Evolutionary conservation across 1,140 invertebrate genomes (phyloP).

Genomic region (Bursaphelenchus mucronatus): DNA sequence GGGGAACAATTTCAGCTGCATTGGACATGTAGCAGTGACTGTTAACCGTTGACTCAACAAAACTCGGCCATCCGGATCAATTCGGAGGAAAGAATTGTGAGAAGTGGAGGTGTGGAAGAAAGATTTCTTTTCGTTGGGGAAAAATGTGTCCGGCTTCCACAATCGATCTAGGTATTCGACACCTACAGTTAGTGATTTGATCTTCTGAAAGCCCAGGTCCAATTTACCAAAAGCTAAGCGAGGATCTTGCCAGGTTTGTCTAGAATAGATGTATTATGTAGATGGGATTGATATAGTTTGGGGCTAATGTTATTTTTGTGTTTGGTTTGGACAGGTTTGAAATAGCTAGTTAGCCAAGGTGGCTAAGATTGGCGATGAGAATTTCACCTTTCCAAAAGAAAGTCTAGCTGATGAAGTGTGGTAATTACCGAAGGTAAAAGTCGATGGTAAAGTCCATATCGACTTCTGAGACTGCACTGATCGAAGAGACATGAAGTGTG

Average conservation of each 20-base stretch:
- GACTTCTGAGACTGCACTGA: constrained; percentile 56
- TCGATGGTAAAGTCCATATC: constrained; percentile 84
- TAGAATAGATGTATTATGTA: constrained; percentile 60
- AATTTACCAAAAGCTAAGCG: constrained; percentile 79
- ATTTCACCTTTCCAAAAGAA: not conserved
- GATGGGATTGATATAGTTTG: too few species aligned
- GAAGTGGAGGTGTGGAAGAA: constrained; percentile 96
- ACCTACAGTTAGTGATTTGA: constrained; percentile 66
- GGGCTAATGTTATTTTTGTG: too few species aligned
- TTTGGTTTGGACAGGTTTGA: too few species aligned
- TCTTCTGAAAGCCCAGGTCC: constrained; percentile 75
- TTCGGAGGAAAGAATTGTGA: constrained; percentile 67
- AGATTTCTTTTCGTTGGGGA: constrained; percentile 93
- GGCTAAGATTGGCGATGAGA: too few species aligned
- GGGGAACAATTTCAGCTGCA: constrained; percentile 91
- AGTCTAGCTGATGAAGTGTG: not conserved
- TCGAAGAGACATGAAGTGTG: constrained; percentile 55
- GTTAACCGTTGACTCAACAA: constrained; percentile 70
- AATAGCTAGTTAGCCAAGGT: too few species aligned
- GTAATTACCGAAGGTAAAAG: constrained; percentile 78
- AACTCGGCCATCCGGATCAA: constrained; percentile 62
- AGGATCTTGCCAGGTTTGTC: constrained; percentile 94
- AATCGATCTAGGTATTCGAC: constrained; percentile 91
- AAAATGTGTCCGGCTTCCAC: constrained; percentile 77
- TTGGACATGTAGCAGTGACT: constrained; percentile 92